Conservation (phyloP, 2,888 invertebrate species). For the Cryptocephalus primarius region DNA sequence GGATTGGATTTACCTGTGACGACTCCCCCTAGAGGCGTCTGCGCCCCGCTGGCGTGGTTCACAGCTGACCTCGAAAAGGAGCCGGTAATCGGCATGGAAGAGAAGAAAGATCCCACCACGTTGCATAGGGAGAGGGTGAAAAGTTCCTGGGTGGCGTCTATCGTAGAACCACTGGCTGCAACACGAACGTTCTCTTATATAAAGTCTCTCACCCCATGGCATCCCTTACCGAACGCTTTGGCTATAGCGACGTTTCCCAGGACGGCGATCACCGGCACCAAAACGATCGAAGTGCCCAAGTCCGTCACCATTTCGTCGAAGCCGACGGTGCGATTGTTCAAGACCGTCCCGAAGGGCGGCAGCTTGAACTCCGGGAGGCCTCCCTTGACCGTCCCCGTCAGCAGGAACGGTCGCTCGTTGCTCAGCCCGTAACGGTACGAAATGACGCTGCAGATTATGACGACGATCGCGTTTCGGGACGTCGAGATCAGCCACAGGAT, state of each 20-base stretch:
- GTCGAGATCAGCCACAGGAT: constrained; percentile 68
- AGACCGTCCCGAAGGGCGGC: constrained; percentile 60
- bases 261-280: constrained; percentile 83
- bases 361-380: constrained; percentile 59
- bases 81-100: constrained; percentile 84
- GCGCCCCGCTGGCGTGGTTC: constrained; percentile 89
- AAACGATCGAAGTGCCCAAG: constrained; percentile 72
- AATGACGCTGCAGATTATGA: constrained; percentile 58
- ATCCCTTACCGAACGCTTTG: constrained; percentile 74
- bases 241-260: constrained; percentile 92
- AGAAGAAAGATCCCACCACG: constrained; percentile 76
- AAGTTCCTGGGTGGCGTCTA: constrained; percentile 85
- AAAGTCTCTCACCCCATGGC: background rate
- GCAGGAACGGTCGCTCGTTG: constrained; percentile 50
- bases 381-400: constrained; percentile 64
- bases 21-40: constrained; percentile 77
- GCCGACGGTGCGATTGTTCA: constrained; percentile 45
- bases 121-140: constrained; percentile 78
- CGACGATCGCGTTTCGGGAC: constrained; percentile 75
- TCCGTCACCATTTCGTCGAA: constrained; percentile 65
- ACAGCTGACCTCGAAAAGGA: constrained; percentile 86
- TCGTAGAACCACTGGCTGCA: constrained; percentile 62
- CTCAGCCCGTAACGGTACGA: constrained; percentile 46
- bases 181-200: constrained; percentile 10
- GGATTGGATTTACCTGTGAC: constrained; percentile 51